Percentiles rank a stretch among this genome's conserved stretches.
Evolutionary conservation across 1,140 invertebrate genomes (phyloP).

Genomic region (Drosophila repleta): DNA sequence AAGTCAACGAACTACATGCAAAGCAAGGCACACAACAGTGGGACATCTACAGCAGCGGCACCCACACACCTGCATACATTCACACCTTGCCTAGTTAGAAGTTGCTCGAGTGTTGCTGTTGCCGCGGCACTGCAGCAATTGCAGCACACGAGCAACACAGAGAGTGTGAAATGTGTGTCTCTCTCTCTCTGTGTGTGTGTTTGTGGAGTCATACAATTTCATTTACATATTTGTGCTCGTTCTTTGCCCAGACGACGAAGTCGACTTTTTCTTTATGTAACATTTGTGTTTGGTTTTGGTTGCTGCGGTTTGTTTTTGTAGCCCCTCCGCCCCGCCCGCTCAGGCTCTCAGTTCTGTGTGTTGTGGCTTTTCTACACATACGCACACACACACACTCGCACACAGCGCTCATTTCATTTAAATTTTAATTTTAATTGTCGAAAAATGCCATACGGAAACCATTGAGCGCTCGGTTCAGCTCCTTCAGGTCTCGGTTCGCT

Average conservation of each 20-base stretch:
- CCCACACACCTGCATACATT: slow-evolving; percentile 44
- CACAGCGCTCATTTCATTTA: slow-evolving; percentile 60
- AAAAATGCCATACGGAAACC: slow-evolving; percentile 68
- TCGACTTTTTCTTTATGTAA: slow-evolving; percentile 79
- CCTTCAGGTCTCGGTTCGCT: slow-evolving; percentile 27
- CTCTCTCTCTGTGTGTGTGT: slow-evolving; percentile 27
- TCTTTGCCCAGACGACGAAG: slow-evolving; percentile 66
- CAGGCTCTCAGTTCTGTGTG: slow-evolving; percentile 27
- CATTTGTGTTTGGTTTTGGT: slow-evolving; percentile 79
- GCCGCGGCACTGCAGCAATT: slow-evolving; percentile 48
- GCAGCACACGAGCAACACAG: slow-evolving; percentile 46
- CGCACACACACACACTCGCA: slow-evolving; percentile 18
- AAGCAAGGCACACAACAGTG: slow-evolving; percentile 48
- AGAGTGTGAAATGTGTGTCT: background rate
- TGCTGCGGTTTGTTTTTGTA: slow-evolving; percentile 75
- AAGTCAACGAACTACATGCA: slow-evolving; percentile 79
- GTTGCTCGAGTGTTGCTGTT: slow-evolving; percentile 57
- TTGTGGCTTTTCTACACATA: slow-evolving; percentile 65
- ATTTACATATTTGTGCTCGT: slow-evolving; percentile 77
- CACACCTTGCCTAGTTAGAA: slow-evolving; percentile 71
- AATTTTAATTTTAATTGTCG: slow-evolving; percentile 82
- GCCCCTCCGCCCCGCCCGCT: slow-evolving; percentile 11
- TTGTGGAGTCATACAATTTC: slow-evolving; percentile 74
- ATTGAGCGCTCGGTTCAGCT: slow-evolving; percentile 54
- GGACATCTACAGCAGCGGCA: slow-evolving; percentile 19